Conservation (phyloP, 2,888 invertebrate genomes). For the Odontocerum albicorne region DNA sequence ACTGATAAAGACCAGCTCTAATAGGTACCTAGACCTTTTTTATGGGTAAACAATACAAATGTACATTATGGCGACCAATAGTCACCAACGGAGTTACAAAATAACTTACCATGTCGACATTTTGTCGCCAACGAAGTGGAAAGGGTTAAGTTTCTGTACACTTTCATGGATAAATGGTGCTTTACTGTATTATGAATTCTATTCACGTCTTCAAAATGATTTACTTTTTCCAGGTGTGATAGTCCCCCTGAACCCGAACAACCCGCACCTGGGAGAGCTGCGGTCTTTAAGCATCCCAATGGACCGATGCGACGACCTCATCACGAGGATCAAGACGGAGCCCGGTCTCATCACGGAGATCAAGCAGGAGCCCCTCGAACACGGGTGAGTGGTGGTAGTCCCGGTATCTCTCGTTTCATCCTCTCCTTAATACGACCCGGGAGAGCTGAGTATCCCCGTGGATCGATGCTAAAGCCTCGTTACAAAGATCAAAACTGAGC, state of each 20-base stretch:
- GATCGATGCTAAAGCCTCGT: constrained; percentile 46
- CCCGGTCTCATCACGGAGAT: constrained; percentile 33
- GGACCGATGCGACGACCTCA: constrained; percentile 45
- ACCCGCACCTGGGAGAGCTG: constrained; percentile 38
- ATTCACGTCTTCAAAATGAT: no score
- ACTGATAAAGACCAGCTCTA: no score
- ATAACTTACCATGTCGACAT: no score
- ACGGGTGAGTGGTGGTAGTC: constrained; percentile 1
- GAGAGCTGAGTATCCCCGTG: constrained; percentile 42
- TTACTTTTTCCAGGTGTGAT: constrained; percentile 36
- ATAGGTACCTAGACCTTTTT: no score
- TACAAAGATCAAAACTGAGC: constrained; percentile 27
- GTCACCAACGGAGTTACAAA: no score
- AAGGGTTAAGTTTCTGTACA: no score
- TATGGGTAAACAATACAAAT: no score
- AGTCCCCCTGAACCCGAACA: constrained; percentile 39
- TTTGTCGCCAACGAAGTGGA: no score
- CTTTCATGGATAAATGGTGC: no score
- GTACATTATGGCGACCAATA: no score
- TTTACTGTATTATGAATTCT: no score
- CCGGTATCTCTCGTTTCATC: no score
- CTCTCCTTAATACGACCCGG: constrained; percentile 38
- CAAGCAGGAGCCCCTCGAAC: constrained; percentile 41
- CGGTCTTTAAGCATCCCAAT: constrained; percentile 42
- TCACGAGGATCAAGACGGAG: constrained; percentile 36